Base-by-base conservation (phyloP, 2,797 vertebrate species). In the Gymnodraco acuticeps region DNA sequence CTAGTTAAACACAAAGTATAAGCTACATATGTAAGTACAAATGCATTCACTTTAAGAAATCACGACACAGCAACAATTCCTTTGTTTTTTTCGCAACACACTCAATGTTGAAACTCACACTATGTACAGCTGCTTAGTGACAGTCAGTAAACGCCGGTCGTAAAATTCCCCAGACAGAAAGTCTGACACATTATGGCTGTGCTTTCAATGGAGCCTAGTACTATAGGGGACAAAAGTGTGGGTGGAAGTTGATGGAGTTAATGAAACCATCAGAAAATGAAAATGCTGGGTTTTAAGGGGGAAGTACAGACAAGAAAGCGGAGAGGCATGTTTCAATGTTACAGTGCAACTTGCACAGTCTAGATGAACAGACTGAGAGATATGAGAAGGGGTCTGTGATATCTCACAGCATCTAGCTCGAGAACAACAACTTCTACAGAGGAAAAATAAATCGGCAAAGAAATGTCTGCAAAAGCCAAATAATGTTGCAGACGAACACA, bases 311-410 rank as follows among this genome's bases (percentile, higher is more conserved):
- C 1, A 2, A 43, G n/a, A 70, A 52, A 67, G 20, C 45, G 54
- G 15, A 27, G 41, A 43, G 62, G 62, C 13, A 23, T 60, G 50
- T 65, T 75, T 78, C 20, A 73, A 46, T 16, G 38, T 71, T 11
- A 42, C 6, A 10, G 16, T 66, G 53, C 19, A 42, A 79, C 54
- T 64, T 53, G 70, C 56, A 59, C 20, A 16, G 47, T 62, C 2
- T 2, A 70, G 73, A 69, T 23, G 27, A 70, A 77, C 77, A 65
- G 67, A 65, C 60, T 1, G n/a, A 15, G 62, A 80, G 87, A 85
- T 77, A 75, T 64, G 75, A 87, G 59, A 83, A n/a, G 33, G 9
- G 59, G 51, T 15, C 78, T 83, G 33, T 38, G 77, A 46, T 53
- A 63, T 83, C 50, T 89, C 68, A 45, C 20, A 45, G 60, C 76